These are phyloP conservation scores for Dolichopus griseipennis DNA, from an alignment of 2,888 invertebrate species.

Conservation along the genomic window DNA sequence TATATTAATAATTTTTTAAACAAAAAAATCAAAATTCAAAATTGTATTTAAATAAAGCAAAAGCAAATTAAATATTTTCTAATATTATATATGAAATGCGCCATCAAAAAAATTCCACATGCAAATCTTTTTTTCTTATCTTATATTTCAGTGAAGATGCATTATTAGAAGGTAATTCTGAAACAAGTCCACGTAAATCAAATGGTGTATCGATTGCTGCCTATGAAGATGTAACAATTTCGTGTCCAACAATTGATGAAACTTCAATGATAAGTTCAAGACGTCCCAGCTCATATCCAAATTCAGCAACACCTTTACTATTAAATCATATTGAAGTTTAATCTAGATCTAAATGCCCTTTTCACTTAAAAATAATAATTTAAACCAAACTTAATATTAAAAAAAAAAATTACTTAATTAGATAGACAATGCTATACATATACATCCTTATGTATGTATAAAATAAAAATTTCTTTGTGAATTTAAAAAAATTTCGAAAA, in stretches of 20 bases:
- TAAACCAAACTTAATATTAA: no score
- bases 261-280: slow-evolving; percentile 27
- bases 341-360: slow-evolving; percentile 8
- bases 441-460: no score
- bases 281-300: slow-evolving; percentile 36
- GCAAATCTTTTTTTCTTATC: slow-evolving; percentile 9
- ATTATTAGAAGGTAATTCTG: slow-evolving; percentile 38
- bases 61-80: background rate
- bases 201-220: slow-evolving; percentile 34
- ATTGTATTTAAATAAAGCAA: background rate
- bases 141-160: slow-evolving; percentile 37
- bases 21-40: background rate
- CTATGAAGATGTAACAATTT: slow-evolving; percentile 35
- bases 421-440: no score
- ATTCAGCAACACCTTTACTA: slow-evolving; percentile 38
- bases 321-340: slow-evolving; percentile 37
- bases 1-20: no score
- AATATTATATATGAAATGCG: background rate
- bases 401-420: no score
- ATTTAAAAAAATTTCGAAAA: no score
- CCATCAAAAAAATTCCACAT: background rate
- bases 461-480: no score
- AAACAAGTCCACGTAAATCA: slow-evolving; percentile 35
- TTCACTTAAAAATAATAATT: no score
- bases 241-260: slow-evolving; percentile 36